Evolutionary conservation across 2,113 vertebrate genomes (phyloP).

Genomic region (Hiodon tergisus): DNA sequence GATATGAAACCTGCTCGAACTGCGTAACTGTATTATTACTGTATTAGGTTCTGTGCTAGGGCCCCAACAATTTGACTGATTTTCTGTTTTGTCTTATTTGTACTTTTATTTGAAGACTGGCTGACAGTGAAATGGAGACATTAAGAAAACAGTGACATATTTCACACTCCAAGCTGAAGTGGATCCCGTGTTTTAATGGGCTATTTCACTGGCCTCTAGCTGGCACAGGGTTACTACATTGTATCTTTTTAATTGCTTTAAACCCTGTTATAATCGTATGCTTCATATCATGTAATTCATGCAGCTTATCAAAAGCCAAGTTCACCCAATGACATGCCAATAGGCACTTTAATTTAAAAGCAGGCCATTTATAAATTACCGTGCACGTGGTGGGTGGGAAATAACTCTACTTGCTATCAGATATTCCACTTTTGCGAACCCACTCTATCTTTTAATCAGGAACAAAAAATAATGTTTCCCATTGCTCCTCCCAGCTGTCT

Average conservation of each 20-base stretch:
- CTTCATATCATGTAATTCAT: conserved; percentile 2
- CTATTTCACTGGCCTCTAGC: background rate
- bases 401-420: conserved; percentile 50
- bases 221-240: background rate
- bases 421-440: conserved; percentile 45
- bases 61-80: too few relatives aligned
- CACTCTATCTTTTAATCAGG: conserved; percentile 54
- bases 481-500: conserved; percentile 29
- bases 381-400: conserved; percentile 50
- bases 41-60: too few relatives aligned
- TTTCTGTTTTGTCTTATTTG: background rate
- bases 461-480: conserved; percentile 55
- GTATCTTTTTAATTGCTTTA: conserved; percentile 17
- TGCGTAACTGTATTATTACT: too few relatives aligned
- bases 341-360: conserved; percentile 53
- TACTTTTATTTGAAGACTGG: conserved; percentile 17
- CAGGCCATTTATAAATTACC: conserved; percentile 24
- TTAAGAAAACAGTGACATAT: background rate
- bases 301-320: conserved; percentile 11
- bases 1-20: too few relatives aligned
- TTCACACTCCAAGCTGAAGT: conserved; percentile 11
- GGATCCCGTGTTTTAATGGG: background rate
- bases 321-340: background rate
- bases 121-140: conserved; percentile 27
- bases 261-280: conserved; percentile 19